phyloP scores from a whole-genome alignment of 2,113 vertebrate species.

The Hippoglossus stenolepis region DNA sequence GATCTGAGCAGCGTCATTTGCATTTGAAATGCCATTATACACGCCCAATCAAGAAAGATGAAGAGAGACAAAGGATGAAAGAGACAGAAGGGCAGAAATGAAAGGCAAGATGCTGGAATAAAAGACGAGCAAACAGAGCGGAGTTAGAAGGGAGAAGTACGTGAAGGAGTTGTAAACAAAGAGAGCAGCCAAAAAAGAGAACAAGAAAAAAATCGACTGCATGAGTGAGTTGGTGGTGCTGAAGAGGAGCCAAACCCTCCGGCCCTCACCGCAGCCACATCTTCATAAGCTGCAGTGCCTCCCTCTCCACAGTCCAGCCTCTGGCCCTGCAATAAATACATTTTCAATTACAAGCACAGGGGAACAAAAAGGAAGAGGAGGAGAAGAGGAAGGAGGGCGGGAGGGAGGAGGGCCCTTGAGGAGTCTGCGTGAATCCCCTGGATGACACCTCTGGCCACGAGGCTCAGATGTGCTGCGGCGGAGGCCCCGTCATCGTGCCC shows the following conservation, averaged over 20 bases:
- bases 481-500: slow-evolving; percentile 38
- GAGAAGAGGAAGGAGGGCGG: slow-evolving; percentile 25
- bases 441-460: slow-evolving; percentile 69
- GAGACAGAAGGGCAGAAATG: slow-evolving; percentile 54
- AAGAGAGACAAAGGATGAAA: slow-evolving; percentile 70
- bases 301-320: slow-evolving; percentile 63
- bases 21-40: slow-evolving; percentile 67
- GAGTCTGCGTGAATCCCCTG: slow-evolving; percentile 51
- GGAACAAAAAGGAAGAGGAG: slow-evolving; percentile 52
- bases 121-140: slow-evolving; percentile 60
- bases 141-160: slow-evolving; percentile 43
- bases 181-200: slow-evolving; percentile 52
- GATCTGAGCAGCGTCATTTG: slow-evolving; percentile 54
- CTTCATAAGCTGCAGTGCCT: slow-evolving; percentile 52
- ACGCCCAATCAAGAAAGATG: slow-evolving; percentile 55
- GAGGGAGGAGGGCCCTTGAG: slow-evolving; percentile 40
- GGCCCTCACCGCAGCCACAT: slow-evolving; percentile 42
- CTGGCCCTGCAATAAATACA: slow-evolving; percentile 78
- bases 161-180: slow-evolving; percentile 72
- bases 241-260: slow-evolving; percentile 75
- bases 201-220: slow-evolving; percentile 52
- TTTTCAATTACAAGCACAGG: slow-evolving; percentile 77
- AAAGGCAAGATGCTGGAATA: slow-evolving; percentile 54
- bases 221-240: slow-evolving; percentile 65
- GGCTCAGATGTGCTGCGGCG: slow-evolving; percentile 71